Evolutionary conservation across 1,140 invertebrate species (phyloP).

Genomic region (Drosophila santomea): DNA sequence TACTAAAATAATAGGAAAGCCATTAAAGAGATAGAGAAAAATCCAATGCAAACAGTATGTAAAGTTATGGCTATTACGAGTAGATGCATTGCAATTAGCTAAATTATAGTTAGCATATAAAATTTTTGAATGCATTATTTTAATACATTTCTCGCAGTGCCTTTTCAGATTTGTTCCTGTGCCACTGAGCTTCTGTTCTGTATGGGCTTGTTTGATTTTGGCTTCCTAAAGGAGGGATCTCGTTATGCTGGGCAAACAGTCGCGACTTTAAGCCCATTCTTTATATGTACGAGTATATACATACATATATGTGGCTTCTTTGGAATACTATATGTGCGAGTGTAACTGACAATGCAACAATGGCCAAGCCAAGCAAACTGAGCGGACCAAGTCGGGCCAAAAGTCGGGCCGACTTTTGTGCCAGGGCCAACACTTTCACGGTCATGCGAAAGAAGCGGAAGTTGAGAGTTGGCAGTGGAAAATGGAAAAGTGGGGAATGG

Average conservation of each 20-base stretch:
- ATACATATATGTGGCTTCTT: slow-evolving; percentile 9
- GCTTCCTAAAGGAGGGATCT: slow-evolving; percentile 36
- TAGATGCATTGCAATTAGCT: too few species aligned
- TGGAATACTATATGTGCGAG: background rate
- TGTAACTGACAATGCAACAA: slow-evolving; percentile 56
- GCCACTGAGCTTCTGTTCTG: slow-evolving; percentile 43
- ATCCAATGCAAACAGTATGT: too few species aligned
- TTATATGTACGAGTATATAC: background rate
- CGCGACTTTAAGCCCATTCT: slow-evolving; percentile 67
- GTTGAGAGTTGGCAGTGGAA: slow-evolving; percentile 9
- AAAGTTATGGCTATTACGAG: background rate
- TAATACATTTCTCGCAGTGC: background rate
- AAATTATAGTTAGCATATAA: too few species aligned
- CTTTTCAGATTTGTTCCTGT: background rate
- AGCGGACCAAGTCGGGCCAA: background rate
- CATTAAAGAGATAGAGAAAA: background rate
- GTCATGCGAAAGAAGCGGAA: slow-evolving; percentile 56
- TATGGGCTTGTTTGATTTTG: slow-evolving; percentile 57
- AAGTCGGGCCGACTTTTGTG: slow-evolving; percentile 2
- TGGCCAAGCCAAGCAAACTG: slow-evolving; percentile 27
- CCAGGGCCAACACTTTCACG: slow-evolving; percentile 63
- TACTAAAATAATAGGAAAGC: background rate
- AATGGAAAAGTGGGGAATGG: slow-evolving; percentile 14
- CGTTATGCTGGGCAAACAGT: slow-evolving; percentile 69
- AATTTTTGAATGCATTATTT: too few species aligned